A percentile compares a stretch with the other conserved stretches of the same genome.
These are phyloP conservation scores for Triplophysa yarkandensis DNA, from an alignment of 2,797 vertebrate genomes.

Conservation along the genomic window DNA sequence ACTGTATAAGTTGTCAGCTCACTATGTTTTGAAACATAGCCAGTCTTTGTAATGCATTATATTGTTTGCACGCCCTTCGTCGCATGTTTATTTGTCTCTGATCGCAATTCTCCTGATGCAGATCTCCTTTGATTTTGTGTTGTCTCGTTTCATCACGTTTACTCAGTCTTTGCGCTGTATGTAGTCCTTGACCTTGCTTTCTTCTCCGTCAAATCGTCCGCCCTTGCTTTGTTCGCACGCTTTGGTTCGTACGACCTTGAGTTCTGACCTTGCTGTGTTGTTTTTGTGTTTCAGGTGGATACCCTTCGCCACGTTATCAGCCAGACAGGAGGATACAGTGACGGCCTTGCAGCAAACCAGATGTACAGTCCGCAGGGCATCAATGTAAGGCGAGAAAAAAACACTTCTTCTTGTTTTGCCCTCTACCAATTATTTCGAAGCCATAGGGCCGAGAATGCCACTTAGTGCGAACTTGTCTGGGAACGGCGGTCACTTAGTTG, in stretches of 20 bases:
- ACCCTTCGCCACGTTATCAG: slow-evolving; percentile 11
- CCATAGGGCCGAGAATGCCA: slow-evolving; percentile 87
- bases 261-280: neutral
- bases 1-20: neutral
- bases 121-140: neutral
- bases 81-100: neutral
- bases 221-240: no score
- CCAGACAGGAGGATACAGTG: slow-evolving; percentile 10
- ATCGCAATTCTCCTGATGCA: neutral
- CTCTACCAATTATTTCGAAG: slow-evolving; percentile 90
- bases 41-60: neutral
- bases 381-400: slow-evolving; percentile 85
- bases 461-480: slow-evolving; percentile 85
- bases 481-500: slow-evolving; percentile 84
- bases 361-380: slow-evolving; percentile 99
- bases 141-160: neutral
- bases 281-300: slow-evolving; percentile 7
- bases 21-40: neutral
- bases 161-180: neutral
- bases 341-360: slow-evolving; percentile 88
- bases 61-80: neutral
- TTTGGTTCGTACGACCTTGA: neutral
- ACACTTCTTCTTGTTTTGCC: slow-evolving; percentile 66
- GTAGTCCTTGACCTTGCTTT: neutral
- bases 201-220: no score